Conservation (phyloP, 2,113 vertebrate genomes). For the Barnardius zonarius region DNA sequence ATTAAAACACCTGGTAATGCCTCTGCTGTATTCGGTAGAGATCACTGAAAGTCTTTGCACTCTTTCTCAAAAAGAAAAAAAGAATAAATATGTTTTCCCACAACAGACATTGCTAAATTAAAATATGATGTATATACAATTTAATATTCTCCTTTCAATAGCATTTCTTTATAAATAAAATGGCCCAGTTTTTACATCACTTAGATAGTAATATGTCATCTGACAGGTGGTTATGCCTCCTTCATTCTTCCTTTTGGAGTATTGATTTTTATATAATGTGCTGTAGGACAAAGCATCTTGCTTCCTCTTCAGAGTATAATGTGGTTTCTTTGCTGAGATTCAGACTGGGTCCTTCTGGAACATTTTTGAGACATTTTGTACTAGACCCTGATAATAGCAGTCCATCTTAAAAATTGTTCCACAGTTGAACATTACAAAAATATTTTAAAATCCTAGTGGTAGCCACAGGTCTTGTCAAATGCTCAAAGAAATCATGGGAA, state of each 20-base stretch:
- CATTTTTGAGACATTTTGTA: background rate
- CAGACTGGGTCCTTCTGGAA: background rate
- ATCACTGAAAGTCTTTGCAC: background rate
- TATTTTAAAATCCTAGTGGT: background rate
- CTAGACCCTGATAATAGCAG: background rate
- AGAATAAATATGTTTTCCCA: background rate
- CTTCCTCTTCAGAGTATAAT: background rate
- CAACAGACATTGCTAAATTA: background rate
- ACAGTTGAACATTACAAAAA: background rate
- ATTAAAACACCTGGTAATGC: background rate
- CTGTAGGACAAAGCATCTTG: background rate
- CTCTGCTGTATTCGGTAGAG: background rate
- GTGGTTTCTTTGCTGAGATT: background rate
- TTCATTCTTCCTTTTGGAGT: background rate
- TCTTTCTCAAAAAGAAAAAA: background rate
- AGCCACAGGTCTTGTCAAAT: background rate
- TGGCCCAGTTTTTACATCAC: background rate
- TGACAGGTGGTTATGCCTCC: background rate
- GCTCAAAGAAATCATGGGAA: background rate
- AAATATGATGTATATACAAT: background rate
- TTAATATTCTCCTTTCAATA: background rate
- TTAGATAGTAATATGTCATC: background rate
- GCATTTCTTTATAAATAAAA: background rate
- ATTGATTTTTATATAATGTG: background rate
- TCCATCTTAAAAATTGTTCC: background rate